Base-by-base conservation (phyloP, 1,140 invertebrate genomes). In the Papilio polytes region DNA sequence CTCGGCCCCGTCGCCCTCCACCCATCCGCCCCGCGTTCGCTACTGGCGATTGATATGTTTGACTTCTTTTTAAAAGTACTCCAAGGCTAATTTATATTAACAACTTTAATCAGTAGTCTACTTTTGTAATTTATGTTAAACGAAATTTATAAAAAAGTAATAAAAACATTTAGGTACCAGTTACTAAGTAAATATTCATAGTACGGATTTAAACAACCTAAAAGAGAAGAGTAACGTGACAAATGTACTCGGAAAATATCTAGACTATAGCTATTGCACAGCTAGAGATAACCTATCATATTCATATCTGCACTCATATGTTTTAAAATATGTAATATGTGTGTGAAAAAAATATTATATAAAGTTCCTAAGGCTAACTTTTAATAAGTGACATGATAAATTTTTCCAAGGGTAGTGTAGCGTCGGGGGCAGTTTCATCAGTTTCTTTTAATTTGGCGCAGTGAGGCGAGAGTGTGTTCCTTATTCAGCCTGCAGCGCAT, bases 401-500 rank as follows among this genome's bases (percentile, higher is more conserved):
- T 80, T 76, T 48, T 56, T 80, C 56, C 63, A 66, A 66, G 10
- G 10, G 22, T n/a, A 66, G 15, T 22, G 56, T 59, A 26, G 18
- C 56, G n/a, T 20, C 56, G 9, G 59, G 12, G 56, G 20, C 78
- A 80, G 63, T 84, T 81, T 86, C 83, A 78, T 53, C 73, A 80
- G 83, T 85, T 85, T 81, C 44, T 87, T 87, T 87, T 88, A 88
- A 88, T 89, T 89, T 90, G 86, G 85, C 88, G 87, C 87, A 90
- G 85, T 82, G 85, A 87, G 85, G 84, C 83, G 80, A 85, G 79
- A 88, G 83, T 89, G 85, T 87, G 87, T 89, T 92, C 85, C 86
- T 91, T 89, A 90, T 90, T 91, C 88, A 89, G 89, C 84, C 87
- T 91, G 89, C 89, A 92, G 88, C 87, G 88, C 86, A 88, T 91